Evolutionary conservation across 2,113 vertebrate genomes (phyloP).

Genomic region (Synodontis membranacea): DNA sequence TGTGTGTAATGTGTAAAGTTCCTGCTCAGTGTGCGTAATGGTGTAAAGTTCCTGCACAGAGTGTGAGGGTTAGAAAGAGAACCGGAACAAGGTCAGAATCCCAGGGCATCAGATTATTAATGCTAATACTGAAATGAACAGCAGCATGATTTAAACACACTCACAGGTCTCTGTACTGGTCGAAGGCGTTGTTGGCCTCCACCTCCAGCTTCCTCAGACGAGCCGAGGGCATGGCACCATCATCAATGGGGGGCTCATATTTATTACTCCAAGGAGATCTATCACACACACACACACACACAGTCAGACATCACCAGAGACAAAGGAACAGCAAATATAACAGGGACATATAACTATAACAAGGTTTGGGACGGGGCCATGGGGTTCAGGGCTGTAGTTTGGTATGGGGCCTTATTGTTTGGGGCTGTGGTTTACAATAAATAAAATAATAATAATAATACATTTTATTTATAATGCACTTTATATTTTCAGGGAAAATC

Average conservation of each 20-base stretch:
- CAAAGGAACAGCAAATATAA: background rate
- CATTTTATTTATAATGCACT: too few relatives aligned
- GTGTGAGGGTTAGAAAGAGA: too few relatives aligned
- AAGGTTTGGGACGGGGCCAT: background rate
- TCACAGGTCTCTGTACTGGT: slow-evolving; percentile 99
- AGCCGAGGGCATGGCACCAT: slow-evolving; percentile 96
- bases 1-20: too few relatives aligned
- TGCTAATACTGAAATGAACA: background rate
- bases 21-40: too few relatives aligned
- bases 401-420: background rate
- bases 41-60: background rate
- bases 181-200: slow-evolving; percentile 98
- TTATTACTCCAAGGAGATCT: slow-evolving; percentile 99
- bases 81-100: background rate
- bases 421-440: too few relatives aligned
- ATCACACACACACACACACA: slow-evolving; percentile 15
- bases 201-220: slow-evolving; percentile 97
- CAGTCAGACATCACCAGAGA: background rate
- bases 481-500: too few relatives aligned
- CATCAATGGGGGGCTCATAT: slow-evolving; percentile 96
- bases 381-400: background rate
- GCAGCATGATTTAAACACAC: slow-evolving; percentile 53
- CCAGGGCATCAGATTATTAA: background rate
- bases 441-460: too few relatives aligned
- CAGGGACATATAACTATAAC: too few relatives aligned